Evolutionary conservation across 2,797 vertebrate species (phyloP).

Genomic region (Hyperoplus immaculatus): DNA sequence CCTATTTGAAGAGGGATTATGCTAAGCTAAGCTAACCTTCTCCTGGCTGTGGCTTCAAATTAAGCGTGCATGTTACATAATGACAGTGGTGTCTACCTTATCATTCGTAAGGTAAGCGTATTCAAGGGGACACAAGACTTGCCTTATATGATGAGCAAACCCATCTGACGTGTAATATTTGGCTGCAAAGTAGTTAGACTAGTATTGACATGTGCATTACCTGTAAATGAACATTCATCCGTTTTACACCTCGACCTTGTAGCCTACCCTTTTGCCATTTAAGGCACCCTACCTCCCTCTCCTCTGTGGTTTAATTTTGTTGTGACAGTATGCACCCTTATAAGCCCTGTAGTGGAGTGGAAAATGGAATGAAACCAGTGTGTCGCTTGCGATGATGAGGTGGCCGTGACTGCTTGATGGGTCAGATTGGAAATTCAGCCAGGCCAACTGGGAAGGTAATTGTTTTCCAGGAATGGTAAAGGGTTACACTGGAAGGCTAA

Average conservation of each 20-base stretch:
- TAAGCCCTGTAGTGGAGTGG: constrained; percentile 41
- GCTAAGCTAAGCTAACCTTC: background rate
- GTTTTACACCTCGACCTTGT: constrained; percentile 15
- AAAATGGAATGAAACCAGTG: constrained; percentile 66
- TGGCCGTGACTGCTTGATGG: constrained; percentile 63
- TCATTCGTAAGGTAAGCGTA: background rate
- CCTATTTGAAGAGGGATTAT: background rate
- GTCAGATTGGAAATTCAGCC: constrained; percentile 74
- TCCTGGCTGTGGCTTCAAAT: background rate
- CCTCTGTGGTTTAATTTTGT: constrained; percentile 62
- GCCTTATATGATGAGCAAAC: background rate
- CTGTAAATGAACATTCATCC: constrained; percentile 25
- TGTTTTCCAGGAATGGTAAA: constrained; percentile 73
- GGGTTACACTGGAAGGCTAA: constrained; percentile 59
- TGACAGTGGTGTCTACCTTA: background rate
- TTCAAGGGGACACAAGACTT: background rate
- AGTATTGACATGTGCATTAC: constrained; percentile 41
- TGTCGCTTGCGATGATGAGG: constrained; percentile 61
- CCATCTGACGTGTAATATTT: background rate
- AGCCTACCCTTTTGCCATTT: constrained; percentile 6
- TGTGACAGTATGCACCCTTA: constrained; percentile 39
- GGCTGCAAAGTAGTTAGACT: constrained; percentile 13
- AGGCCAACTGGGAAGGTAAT: constrained; percentile 63
- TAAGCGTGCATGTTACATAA: background rate
- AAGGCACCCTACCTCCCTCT: constrained; percentile 2